A percentile compares a stretch with the other conserved stretches of the same genome.
Conservation (phyloP, 2,888 invertebrate genomes). For the Acanthosepion esculentum region DNA sequence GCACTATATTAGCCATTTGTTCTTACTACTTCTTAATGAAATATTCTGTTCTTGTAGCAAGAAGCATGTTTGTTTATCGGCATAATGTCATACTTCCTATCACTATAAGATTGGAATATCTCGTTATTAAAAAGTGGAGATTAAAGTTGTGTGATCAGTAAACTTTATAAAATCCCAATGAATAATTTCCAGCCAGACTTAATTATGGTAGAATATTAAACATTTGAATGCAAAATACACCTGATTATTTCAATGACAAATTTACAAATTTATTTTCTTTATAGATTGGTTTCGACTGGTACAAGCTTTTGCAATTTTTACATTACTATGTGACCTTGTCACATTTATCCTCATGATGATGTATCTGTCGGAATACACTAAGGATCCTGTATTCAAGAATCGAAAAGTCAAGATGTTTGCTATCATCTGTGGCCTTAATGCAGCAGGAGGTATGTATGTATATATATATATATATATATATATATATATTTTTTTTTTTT, state of each 20-base stretch:
- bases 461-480: constrained; percentile 49
- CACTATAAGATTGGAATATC: no score
- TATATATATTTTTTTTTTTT: neutral
- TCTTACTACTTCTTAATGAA: no score
- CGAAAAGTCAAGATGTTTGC: constrained; percentile 56
- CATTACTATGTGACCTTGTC: constrained; percentile 57
- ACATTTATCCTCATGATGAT: constrained; percentile 57
- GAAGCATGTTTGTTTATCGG: no score
- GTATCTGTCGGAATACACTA: constrained; percentile 54
- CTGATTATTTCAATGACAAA: neutral
- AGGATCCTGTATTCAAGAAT: constrained; percentile 56
- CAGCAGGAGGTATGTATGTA: constrained; percentile 57
- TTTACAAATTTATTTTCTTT: constrained; percentile 49
- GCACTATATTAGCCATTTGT: no score
- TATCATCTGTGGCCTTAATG: constrained; percentile 55
- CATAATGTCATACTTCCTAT: no score
- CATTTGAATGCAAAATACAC: neutral
- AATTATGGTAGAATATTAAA: neutral
- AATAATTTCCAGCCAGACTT: neutral
- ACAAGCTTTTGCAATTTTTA: constrained; percentile 62
- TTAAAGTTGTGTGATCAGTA: no score
- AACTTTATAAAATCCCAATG: no score
- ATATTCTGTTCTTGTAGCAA: no score
- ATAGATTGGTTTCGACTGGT: constrained; percentile 65
- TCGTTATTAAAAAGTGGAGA: no score